phyloP scores from a whole-genome alignment of 2,113 vertebrate species.

The Pseudorasbora parva region DNA sequence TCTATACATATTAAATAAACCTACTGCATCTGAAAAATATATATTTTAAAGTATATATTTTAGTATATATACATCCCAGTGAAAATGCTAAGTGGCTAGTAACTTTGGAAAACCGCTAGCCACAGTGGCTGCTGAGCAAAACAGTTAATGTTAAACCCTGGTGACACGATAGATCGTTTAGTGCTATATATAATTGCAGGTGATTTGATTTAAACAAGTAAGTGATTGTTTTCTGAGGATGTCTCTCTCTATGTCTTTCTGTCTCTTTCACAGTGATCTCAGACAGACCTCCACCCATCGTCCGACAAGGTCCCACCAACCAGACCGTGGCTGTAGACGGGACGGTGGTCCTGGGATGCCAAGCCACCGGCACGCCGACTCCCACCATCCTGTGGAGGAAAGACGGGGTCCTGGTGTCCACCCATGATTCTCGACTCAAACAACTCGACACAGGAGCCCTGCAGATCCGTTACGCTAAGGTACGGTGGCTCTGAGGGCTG shows the following conservation, averaged over 20 bases:
- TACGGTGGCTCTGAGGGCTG: constrained; percentile 57
- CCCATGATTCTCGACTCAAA: constrained; percentile 93
- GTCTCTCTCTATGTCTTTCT: neutral
- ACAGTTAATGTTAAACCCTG: no score
- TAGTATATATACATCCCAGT: no score
- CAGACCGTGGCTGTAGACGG: constrained; percentile 96
- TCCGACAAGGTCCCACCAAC: constrained; percentile 93
- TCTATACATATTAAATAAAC: no score
- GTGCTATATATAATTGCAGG: no score
- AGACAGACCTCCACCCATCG: constrained; percentile 94
- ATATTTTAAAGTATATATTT: no score
- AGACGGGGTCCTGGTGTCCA: constrained; percentile 87
- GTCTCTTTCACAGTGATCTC: constrained; percentile 85
- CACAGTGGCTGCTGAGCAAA: no score
- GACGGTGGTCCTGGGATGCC: constrained; percentile 86
- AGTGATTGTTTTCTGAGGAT: neutral
- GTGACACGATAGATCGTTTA: no score
- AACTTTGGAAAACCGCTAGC: no score
- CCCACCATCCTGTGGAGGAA: constrained; percentile 97
- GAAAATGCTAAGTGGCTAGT: no score
- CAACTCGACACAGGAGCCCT: constrained; percentile 87
- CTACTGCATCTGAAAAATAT: no score
- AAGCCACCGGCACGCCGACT: constrained; percentile 84
- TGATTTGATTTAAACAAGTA: no score
- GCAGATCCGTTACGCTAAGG: constrained; percentile 97